These are phyloP conservation scores for Phenganax subtilis DNA, from an alignment of 92 coral and sea anemone species.

Conservation along the genomic window DNA sequence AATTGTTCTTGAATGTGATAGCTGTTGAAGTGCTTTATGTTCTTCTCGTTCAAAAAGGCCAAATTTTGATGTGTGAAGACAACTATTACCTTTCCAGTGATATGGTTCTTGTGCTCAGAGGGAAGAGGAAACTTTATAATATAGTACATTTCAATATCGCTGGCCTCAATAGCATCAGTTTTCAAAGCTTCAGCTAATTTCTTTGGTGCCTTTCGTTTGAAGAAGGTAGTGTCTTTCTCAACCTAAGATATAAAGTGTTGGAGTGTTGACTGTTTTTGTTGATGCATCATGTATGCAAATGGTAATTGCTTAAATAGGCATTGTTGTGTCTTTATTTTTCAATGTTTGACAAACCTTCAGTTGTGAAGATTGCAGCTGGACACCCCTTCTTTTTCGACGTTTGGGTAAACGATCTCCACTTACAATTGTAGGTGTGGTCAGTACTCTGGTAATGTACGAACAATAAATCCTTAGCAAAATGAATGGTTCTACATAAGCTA, in stretches of 20 bases:
- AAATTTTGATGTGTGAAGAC: not conserved
- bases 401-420: constrained; percentile 19
- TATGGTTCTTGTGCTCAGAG: constrained; percentile 15
- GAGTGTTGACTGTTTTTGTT: no score
- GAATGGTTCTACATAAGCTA: no score
- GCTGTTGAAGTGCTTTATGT: not conserved
- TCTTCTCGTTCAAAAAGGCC: not conserved
- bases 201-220: constrained; percentile 5
- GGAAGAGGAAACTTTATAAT: constrained; percentile 1
- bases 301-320: not conserved
- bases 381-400: constrained; percentile 23
- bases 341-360: not conserved
- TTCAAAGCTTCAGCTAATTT: not conserved
- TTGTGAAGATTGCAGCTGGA: constrained; percentile 19
- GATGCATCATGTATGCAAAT: no score
- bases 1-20: no score
- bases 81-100: constrained; percentile 28
- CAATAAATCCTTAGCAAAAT: not conserved
- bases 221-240: constrained; percentile 18
- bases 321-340: no score
- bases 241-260: not conserved
- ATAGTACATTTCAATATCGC: not conserved
- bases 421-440: not conserved
- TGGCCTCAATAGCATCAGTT: not conserved
- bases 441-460: not conserved